Base-by-base conservation (phyloP, 23 tunicate genomes). In the Trididemnum nubilum region DNA sequence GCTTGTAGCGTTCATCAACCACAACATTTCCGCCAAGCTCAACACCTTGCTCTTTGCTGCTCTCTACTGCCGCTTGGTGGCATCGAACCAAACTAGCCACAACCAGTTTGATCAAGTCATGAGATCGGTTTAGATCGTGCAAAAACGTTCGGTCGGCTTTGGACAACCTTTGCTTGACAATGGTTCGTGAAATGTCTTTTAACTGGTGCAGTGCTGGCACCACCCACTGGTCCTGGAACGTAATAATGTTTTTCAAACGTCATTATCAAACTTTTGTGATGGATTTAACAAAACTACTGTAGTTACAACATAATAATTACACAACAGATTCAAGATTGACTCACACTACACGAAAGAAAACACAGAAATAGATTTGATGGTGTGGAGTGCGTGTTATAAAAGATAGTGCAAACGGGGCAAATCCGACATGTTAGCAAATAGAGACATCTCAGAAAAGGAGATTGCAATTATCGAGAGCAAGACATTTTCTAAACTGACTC, bases 151-250 rank as follows among this genome's bases (percentile, higher is more conserved):
- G 96, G 38, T 90, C 96, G 0, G 86, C 65, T 65, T 90, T 90
- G 51, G 29, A 80, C n/a, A 51, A 12, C 72, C 54, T 33, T 35
- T 76, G 64, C 51, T 81, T 85, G 9, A 70, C 79, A 36, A 73
- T 51, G 19, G 89, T 84, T 27, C 78, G 80, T 23, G 89, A 83
- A 0, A 90, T 85, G 19, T 85, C 96, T 52, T 80, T 58, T 83
- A 90, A 69, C 37, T 90, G 96, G 15, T 63, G 71, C 57, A 90
- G 64, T 35, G 96, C 89, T 1, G 96, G 96, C 31, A 90, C 96
- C 1, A 90, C 83, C 96, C 96, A 90, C 35, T 88, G 83, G 34
- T 90, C 89, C 96, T 90, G 59, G 0, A 61, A 61, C 70, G 71
- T 4, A 34, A 24, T 21, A 64, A 63, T 49, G 57, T 9, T 9